phyloP scores from a whole-genome alignment of 2,113 vertebrate genomes.

The Antigone vipio region DNA sequence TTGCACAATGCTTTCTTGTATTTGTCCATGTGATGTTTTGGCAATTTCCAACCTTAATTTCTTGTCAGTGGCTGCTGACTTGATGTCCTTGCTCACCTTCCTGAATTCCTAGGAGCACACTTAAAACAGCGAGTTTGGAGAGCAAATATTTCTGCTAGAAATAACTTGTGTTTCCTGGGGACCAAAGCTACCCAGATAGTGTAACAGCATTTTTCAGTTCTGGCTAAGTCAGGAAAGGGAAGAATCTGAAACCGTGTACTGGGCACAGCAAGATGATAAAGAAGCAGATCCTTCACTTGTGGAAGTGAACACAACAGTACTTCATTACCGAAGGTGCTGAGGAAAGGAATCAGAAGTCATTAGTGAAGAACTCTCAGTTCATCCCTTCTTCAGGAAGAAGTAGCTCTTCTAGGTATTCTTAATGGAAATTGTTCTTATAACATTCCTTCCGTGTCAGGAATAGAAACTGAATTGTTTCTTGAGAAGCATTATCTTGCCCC shows the following conservation, averaged over 20 bases:
- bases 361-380: slow-evolving; percentile 13
- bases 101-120: neutral
- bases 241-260: accelerated
- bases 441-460: neutral
- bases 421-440: neutral
- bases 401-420: neutral
- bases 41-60: neutral
- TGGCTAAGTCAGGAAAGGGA: neutral
- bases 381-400: neutral
- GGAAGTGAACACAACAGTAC: neutral
- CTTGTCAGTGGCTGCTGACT: neutral
- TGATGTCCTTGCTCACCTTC: neutral
- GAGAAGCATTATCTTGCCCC: neutral
- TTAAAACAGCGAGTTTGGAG: neutral
- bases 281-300: neutral
- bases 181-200: neutral
- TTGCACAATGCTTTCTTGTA: neutral
- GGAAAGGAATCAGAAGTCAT: slow-evolving; percentile 2
- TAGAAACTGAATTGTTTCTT: neutral
- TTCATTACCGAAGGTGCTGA: neutral
- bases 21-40: neutral
- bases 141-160: neutral
- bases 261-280: neutral
- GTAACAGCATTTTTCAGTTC: neutral
- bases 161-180: neutral